phyloP scores from a whole-genome alignment of 2,113 vertebrate species.

The Crotalus tigris region DNA sequence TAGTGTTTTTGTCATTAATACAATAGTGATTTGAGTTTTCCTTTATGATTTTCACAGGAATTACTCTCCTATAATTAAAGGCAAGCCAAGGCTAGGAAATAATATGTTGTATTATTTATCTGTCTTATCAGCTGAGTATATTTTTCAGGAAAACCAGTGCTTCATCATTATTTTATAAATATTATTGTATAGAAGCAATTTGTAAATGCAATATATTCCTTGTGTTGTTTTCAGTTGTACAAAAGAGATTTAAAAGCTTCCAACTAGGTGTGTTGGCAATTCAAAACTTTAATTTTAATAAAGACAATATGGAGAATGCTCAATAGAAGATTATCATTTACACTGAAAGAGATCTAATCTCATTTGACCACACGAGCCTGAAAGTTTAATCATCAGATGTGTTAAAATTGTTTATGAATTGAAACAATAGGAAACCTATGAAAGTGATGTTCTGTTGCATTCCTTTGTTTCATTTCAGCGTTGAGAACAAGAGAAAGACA shows the following conservation, averaged over 20 bases:
- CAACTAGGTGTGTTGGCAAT: slow-evolving; percentile 7
- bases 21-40: slow-evolving; percentile 38
- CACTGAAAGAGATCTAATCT: slow-evolving; percentile 7
- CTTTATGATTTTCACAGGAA: slow-evolving; percentile 29
- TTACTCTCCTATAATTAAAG: slow-evolving; percentile 39
- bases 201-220: not conserved
- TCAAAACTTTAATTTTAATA: slow-evolving; percentile 29
- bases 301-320: not conserved
- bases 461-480: slow-evolving; percentile 76
- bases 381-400: not conserved
- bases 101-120: slow-evolving; percentile 40
- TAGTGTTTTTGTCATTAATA: slow-evolving; percentile 47
- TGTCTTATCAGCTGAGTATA: slow-evolving; percentile 12
- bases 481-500: slow-evolving; percentile 93
- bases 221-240: not conserved
- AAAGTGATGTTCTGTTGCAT: slow-evolving; percentile 39
- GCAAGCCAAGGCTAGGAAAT: not conserved
- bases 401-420: not conserved
- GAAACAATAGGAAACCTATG: slow-evolving; percentile 17
- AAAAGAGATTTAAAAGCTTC: not conserved
- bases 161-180: slow-evolving; percentile 33
- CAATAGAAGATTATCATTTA: not conserved
- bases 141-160: slow-evolving; percentile 36
- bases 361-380: slow-evolving; percentile 2
- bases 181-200: not conserved